phyloP scores from a whole-genome alignment of 2,888 invertebrate genomes.

The Leucophenga maculata region DNA sequence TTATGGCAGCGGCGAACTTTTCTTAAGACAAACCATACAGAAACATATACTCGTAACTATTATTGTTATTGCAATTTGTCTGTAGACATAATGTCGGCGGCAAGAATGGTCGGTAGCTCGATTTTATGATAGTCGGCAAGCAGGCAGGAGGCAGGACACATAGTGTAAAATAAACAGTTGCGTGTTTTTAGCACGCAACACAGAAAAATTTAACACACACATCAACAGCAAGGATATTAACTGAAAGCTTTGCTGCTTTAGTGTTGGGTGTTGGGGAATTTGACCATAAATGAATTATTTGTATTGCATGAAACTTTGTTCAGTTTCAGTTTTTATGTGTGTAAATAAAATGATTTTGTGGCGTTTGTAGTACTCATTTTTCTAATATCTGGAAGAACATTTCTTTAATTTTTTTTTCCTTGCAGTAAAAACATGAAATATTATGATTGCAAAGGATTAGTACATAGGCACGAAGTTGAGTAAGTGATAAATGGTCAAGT shows the following conservation, averaged over 20 bases:
- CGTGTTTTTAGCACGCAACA: slow-evolving; percentile 40
- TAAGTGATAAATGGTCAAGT: slow-evolving; percentile 59
- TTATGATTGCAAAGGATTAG: slow-evolving; percentile 63
- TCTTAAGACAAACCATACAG: background rate
- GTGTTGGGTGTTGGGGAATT: slow-evolving; percentile 11
- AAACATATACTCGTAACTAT: slow-evolving; percentile 45
- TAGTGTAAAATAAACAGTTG: slow-evolving; percentile 62
- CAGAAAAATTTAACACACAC: slow-evolving; percentile 28
- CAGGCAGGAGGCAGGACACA: background rate
- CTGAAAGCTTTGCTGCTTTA: too few species aligned
- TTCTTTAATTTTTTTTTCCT: slow-evolving; percentile 26
- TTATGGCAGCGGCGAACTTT: slow-evolving; percentile 30
- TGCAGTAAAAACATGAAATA: slow-evolving; percentile 63
- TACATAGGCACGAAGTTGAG: slow-evolving; percentile 36
- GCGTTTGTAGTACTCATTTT: background rate
- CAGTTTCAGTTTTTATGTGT: slow-evolving; percentile 13
- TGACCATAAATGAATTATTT: slow-evolving; percentile 58
- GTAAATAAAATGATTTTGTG: slow-evolving; percentile 22
- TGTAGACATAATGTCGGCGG: slow-evolving; percentile 59
- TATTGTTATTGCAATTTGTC: slow-evolving; percentile 68
- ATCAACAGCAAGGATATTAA: slow-evolving; percentile 29
- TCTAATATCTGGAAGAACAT: background rate
- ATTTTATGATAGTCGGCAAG: background rate
- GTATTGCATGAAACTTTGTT: slow-evolving; percentile 1
- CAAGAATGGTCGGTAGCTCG: slow-evolving; percentile 39